Conservation (phyloP, 2,113 vertebrate genomes). For the Petrocephalus zakoni region DNA sequence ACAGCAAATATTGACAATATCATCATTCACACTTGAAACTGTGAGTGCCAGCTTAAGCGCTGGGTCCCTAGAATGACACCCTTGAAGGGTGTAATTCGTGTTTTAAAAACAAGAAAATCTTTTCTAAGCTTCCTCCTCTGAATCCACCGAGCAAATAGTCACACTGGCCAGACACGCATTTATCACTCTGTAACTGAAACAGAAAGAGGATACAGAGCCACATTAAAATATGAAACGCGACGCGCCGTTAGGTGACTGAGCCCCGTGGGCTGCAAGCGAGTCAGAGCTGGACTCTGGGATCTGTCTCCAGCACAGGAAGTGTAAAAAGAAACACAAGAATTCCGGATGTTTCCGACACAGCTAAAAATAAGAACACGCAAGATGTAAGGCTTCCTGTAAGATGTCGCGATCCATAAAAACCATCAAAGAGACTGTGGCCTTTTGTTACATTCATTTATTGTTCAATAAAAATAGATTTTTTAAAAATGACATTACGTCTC, state of each 20-base stretch:
- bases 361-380: not conserved
- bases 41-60: not conserved
- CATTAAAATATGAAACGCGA: not conserved
- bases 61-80: not conserved
- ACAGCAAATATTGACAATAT: not conserved
- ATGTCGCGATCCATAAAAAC: constrained; percentile 37
- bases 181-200: constrained; percentile 7
- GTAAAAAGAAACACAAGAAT: constrained; percentile 24
- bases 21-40: not conserved
- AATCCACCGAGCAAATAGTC: not conserved
- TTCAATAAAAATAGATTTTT: constrained; percentile 69
- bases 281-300: not conserved
- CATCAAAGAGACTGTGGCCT: constrained; percentile 48
- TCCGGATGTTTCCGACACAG: not conserved
- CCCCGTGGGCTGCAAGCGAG: not conserved
- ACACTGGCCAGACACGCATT: not conserved
- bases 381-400: constrained; percentile 35
- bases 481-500: constrained; percentile 66
- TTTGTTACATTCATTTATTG: constrained; percentile 68
- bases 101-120: not conserved
- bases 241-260: not conserved
- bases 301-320: constrained; percentile 31
- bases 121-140: not conserved
- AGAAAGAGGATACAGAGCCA: not conserved
- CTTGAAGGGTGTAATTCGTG: not conserved